Base-by-base conservation (phyloP, 2,113 vertebrate genomes). In the Clarias gariepinus region DNA sequence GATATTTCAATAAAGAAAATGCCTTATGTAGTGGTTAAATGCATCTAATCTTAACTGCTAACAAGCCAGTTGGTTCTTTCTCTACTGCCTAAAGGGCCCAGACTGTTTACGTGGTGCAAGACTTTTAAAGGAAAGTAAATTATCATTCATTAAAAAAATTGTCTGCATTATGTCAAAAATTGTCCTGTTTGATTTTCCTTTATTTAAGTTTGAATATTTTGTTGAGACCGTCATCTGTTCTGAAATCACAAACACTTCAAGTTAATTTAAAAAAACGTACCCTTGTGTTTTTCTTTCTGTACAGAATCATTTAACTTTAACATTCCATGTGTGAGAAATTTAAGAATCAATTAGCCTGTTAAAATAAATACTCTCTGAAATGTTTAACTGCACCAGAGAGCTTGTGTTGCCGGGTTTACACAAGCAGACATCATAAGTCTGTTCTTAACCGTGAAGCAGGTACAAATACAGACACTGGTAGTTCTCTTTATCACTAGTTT, bases 281-380 rank as follows among this genome's bases (percentile, higher is more conserved):
- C 47, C 79, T 18, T 76, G 53, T 91, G 89, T 92, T 93, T 91
- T 93, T 89, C 89, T 91, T 92, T 88, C 89, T 81, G 55, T 80
- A 85, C 89, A 58, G 87, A 94, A 91, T 92, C 91, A 92, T 94
- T 94, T 92, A 91, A 90, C 93, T 89, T 91, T 85, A 91, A 86
- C 91, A 90, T 92, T 93, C 90, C 92, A 92, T 90, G 9, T 81
- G 90, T 91, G 91, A 92, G 91, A 89, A 92, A 91, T 88, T 85
- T 85, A 90, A 90, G 91, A 92, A 93, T 93, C 90, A 90, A 89
- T 93, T 92, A 91, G 90, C 91, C 90, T 91, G 91, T 93, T 94
- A 85, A 94, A 94, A 94, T 93, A 93, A 95, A 95, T 93, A 95
- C 90, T 93, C 90, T 89, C 90, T 9, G 86, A 92, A 92, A 93